phyloP scores from a whole-genome alignment of 2,888 invertebrate genomes.

The Linyphia triangularis region DNA sequence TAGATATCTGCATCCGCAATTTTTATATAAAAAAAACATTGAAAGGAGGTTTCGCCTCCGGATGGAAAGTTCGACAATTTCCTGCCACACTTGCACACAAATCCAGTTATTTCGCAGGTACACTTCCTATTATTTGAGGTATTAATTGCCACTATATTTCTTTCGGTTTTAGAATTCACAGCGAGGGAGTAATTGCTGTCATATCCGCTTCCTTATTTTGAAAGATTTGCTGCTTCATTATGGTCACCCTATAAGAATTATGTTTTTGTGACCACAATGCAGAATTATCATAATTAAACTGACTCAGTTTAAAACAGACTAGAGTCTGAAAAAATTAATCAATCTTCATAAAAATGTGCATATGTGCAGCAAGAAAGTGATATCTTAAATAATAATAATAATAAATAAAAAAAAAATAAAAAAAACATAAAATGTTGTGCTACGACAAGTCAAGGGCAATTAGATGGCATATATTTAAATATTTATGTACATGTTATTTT shows the following conservation, averaged over 20 bases:
- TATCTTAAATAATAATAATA: too few species aligned
- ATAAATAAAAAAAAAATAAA: too few species aligned
- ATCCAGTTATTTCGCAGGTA: constrained; percentile 48
- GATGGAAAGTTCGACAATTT: constrained; percentile 23
- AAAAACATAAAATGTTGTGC: too few species aligned
- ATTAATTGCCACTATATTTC: constrained; percentile 27
- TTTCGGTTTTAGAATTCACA: constrained; percentile 1
- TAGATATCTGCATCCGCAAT: neutral
- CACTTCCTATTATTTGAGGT: constrained; percentile 35
- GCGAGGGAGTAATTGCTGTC: constrained; percentile 31
- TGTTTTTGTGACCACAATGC: too few species aligned
- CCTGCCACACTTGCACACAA: constrained; percentile 44
- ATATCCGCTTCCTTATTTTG: constrained; percentile 48
- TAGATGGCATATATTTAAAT: too few species aligned
- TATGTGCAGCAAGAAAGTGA: too few species aligned
- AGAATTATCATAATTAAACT: too few species aligned
- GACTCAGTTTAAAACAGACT: too few species aligned
- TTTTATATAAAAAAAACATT: neutral
- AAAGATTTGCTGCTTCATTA: neutral
- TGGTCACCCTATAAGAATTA: neutral
- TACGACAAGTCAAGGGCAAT: too few species aligned
- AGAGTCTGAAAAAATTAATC: too few species aligned
- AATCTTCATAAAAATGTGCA: too few species aligned
- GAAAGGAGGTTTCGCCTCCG: constrained; percentile 19
- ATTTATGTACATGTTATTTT: too few species aligned